These are phyloP conservation scores for Macrobrachium rosenbergii DNA, from an alignment of 1,140 invertebrate species.

Conservation along the genomic window DNA sequence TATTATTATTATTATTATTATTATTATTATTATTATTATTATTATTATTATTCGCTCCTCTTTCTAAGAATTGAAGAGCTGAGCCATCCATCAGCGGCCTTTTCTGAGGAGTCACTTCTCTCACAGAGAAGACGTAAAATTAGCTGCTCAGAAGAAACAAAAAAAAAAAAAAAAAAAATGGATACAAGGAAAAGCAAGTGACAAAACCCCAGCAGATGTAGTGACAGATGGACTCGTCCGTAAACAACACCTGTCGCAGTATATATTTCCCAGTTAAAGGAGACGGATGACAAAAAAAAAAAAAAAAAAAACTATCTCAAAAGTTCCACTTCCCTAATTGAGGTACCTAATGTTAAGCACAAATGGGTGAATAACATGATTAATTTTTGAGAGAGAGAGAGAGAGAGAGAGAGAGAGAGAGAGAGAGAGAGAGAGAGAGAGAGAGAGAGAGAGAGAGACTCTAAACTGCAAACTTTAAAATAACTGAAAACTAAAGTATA, in stretches of 20 bases:
- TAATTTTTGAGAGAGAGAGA: not conserved
- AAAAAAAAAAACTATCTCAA: too few relatives aligned
- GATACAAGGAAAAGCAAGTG: not conserved
- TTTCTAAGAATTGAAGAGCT: too few relatives aligned
- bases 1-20: too few relatives aligned
- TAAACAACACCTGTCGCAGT: not conserved
- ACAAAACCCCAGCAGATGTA: not conserved
- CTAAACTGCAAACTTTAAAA: not conserved
- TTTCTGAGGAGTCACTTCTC: too few relatives aligned
- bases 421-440: too few relatives aligned
- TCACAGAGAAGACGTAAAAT: not conserved
- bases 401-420: conserved; percentile 12
- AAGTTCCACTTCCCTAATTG: too few relatives aligned
- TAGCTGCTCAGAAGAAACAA: not conserved
- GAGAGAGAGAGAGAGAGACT: too few relatives aligned
- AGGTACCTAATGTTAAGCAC: too few relatives aligned
- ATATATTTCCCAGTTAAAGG: not conserved
- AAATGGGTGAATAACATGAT: too few relatives aligned
- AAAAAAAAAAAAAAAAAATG: conserved; percentile 12
- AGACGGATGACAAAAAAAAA: not conserved
- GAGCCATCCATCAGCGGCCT: too few relatives aligned
- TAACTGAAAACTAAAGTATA: not conserved
- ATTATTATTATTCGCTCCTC: too few relatives aligned
- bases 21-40: too few relatives aligned
- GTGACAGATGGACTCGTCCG: not conserved